A percentile compares a stretch with the other conserved stretches of the same genome.
Evolutionary conservation across 2,888 invertebrate genomes (phyloP).

Genomic region (Tricholauxania praeusta): DNA sequence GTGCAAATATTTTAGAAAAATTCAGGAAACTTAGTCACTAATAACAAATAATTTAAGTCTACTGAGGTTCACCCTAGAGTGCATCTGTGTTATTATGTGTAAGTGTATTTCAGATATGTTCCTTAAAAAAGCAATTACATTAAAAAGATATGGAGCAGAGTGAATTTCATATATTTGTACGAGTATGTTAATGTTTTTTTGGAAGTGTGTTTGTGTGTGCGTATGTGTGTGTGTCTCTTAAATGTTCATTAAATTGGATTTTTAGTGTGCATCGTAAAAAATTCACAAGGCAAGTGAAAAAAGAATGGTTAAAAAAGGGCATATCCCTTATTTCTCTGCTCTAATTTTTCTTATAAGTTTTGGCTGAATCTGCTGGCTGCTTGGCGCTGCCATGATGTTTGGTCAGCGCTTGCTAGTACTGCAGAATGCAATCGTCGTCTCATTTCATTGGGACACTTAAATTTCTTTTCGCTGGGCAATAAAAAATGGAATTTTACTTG

Average conservation of each 20-base stretch:
- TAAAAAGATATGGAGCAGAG: constrained; percentile 58
- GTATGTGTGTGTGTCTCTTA: constrained; percentile 57
- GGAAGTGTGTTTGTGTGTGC: constrained; percentile 40
- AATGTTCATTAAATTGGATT: constrained; percentile 66
- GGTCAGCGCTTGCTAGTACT: neutral
- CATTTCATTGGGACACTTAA: constrained; percentile 26
- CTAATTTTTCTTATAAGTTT: neutral
- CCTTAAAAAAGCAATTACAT: constrained; percentile 64
- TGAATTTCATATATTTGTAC: constrained; percentile 36
- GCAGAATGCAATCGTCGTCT: neutral
- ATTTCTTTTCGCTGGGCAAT: neutral
- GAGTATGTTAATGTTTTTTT: constrained; percentile 35
- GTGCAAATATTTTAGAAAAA: too few species aligned
- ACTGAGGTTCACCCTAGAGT: constrained; percentile 21
- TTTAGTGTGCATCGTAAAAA: constrained; percentile 63
- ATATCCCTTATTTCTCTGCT: constrained; percentile 4
- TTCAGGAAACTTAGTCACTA: too few species aligned
- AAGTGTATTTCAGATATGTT: constrained; percentile 42
- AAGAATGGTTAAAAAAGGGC: neutral
- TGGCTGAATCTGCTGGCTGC: constrained; percentile 1
- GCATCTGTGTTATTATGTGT: constrained; percentile 12
- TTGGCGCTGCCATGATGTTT: neutral
- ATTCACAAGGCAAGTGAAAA: constrained; percentile 33
- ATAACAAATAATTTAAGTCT: too few species aligned
- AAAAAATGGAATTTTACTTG: constrained; percentile 8